A percentile compares a stretch with the other conserved stretches of the same genome.
Evolutionary conservation across 2,113 vertebrate species (phyloP).

Genomic region (Porphyrio hochstetteri): DNA sequence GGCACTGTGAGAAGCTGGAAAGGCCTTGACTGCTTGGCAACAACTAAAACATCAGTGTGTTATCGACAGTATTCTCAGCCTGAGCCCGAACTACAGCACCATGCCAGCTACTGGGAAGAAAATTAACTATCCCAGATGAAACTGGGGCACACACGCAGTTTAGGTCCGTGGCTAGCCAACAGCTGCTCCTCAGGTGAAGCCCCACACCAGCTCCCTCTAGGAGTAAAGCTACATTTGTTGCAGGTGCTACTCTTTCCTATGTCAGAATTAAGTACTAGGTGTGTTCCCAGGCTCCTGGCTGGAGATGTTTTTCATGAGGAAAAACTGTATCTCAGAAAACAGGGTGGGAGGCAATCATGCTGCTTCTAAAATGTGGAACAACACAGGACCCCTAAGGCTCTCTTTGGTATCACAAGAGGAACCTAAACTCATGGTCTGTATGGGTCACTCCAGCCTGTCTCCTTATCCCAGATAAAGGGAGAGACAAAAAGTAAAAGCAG

Average conservation of each 20-base stretch:
- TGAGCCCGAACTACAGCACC: too few species aligned
- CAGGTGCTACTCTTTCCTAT: fast-evolving
- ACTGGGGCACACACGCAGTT: too few species aligned
- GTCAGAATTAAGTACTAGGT: fast-evolving
- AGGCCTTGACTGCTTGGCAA: too few species aligned
- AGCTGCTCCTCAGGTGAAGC: not conserved
- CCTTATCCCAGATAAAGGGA: not conserved
- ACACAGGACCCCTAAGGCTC: too few species aligned
- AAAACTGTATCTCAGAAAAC: not conserved
- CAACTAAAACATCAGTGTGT: too few species aligned
- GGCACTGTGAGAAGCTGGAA: too few species aligned
- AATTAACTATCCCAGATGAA: too few species aligned
- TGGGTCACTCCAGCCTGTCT: not conserved
- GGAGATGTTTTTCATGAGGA: not conserved
- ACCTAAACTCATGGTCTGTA: not conserved
- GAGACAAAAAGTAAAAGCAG: not conserved
- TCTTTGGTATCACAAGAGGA: not conserved
- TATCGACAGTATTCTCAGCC: too few species aligned
- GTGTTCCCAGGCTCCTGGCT: not conserved
- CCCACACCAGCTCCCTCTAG: not conserved
- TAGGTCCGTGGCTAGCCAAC: not conserved
- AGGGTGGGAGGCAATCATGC: fast-evolving
- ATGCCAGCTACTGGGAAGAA: too few species aligned
- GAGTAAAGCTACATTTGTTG: too few species aligned
- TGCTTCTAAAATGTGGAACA: not conserved